Conservation (phyloP, 2,113 vertebrate species). For the Recurvirostra avosetta region DNA sequence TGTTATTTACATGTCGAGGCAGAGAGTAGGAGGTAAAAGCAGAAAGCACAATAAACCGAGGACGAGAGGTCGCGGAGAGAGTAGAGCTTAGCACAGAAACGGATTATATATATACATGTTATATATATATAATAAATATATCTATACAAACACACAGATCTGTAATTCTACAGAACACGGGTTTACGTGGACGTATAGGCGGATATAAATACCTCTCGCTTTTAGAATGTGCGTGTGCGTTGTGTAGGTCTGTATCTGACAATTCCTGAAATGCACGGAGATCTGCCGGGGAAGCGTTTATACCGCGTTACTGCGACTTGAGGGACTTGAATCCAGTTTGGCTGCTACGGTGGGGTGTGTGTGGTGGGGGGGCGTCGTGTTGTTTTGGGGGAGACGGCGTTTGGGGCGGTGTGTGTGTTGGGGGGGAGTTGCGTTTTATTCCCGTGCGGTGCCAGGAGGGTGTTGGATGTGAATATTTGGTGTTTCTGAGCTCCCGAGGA, state of each 20-base stretch:
- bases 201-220: neutral
- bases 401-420: neutral
- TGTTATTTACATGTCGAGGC: neutral
- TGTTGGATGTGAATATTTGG: accelerated
- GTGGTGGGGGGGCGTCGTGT: accelerated
- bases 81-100: neutral
- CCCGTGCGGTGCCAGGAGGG: neutral
- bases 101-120: accelerated
- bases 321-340: neutral
- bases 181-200: accelerated
- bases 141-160: neutral
- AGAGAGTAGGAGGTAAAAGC: neutral
- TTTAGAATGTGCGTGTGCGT: neutral
- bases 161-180: neutral
- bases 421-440: neutral
- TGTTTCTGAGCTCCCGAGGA: neutral
- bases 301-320: accelerated
- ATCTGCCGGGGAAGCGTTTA: neutral
- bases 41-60: neutral
- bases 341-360: neutral
- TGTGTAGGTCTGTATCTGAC: neutral
- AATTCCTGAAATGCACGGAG: neutral
- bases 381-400: neutral
- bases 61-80: neutral
- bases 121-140: neutral